A percentile compares a stretch with the other conserved stretches of the same genome.
Conservation (phyloP, 2,797 vertebrate genomes). For the Melanogrammus aeglefinus region DNA sequence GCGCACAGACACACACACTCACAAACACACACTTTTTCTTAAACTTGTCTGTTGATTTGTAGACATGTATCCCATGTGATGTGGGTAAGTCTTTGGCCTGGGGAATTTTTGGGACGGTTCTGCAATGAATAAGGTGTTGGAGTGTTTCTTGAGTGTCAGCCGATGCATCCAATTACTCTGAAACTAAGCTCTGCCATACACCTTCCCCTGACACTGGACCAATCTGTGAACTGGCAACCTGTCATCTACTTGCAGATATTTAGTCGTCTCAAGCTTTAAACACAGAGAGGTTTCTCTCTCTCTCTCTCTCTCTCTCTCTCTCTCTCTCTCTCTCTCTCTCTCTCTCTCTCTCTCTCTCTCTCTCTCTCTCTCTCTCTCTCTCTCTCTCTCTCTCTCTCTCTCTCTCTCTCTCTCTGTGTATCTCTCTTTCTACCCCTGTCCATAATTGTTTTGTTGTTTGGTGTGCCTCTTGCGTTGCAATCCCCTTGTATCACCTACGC, state of each 20-base stretch:
- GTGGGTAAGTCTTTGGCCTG: not conserved
- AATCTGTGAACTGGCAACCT: not conserved
- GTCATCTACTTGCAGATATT: not conserved
- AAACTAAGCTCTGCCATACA: not conserved
- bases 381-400: constrained; percentile 1
- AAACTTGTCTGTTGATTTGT: not conserved
- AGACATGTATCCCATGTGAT: not conserved
- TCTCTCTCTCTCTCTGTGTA: constrained; percentile 21
- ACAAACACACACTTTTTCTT: constrained; percentile 8
- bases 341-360: constrained; percentile 22
- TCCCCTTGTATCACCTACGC: constrained; percentile 49
- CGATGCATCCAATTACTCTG: not conserved
- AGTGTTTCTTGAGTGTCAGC: not conserved
- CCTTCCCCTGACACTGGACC: not conserved
- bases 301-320: not conserved
- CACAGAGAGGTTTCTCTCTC: not conserved
- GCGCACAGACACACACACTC: constrained; percentile 36
- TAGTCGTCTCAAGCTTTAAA: not conserved
- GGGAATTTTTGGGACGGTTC: not conserved
- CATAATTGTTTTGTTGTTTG: constrained; percentile 27
- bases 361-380: not conserved
- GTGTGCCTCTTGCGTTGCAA: constrained; percentile 41
- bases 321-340: constrained; percentile 11
- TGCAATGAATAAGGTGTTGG: not conserved
- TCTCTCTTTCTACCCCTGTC: constrained; percentile 34